Base-by-base conservation (phyloP, 92 coral and sea anemone genomes). In the Zoanthus gigantus region DNA sequence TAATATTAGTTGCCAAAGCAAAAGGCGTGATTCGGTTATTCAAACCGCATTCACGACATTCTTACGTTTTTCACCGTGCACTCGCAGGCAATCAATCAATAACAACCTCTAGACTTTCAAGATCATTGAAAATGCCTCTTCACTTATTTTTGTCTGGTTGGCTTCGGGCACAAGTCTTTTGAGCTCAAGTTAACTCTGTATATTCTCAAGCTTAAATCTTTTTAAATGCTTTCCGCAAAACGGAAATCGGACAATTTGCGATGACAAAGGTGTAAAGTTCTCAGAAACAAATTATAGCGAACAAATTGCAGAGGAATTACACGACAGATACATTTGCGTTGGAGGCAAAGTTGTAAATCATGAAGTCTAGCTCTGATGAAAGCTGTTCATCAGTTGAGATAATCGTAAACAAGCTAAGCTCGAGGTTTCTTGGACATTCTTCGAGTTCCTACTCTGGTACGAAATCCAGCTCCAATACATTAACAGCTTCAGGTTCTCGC, bases 211-310 rank as follows among this genome's bases (percentile, higher is more conserved):
- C 6, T 52, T 65, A 12, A 46, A 80, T 63, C 50, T 63, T 78
- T 63, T 17, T 63, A 63, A 69, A 67, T 80, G 73, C 7, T 44
- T 60, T 80, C 85, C 74, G 75, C 34, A 23, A 37, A n/a, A 37
- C 74, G 85, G 85, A 80, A 80, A 65, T 48, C 42, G 11, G 85
- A 23, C 73, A 65, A 80, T 17, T 63, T 80, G 74, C 45, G 58
- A 63, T 80, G 85, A 80, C 42, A 44, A 34, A 28, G 47, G 61
- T 66, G 58, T 66, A 66, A 44, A 47, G 58, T 66, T 28, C 76
- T 17, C 85, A 50, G 60, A 60, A 42, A 44, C n/a, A 71, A 73
- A 67, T 45, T 66, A 81, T 6, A 66, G 42, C 23, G 46, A 37
- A 47, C 71, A 65, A 66, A 14, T 48, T 45, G 46, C 47, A 81